These are phyloP conservation scores for Philhelius pedissequus DNA, from an alignment of 2,888 invertebrate species.

Conservation along the genomic window DNA sequence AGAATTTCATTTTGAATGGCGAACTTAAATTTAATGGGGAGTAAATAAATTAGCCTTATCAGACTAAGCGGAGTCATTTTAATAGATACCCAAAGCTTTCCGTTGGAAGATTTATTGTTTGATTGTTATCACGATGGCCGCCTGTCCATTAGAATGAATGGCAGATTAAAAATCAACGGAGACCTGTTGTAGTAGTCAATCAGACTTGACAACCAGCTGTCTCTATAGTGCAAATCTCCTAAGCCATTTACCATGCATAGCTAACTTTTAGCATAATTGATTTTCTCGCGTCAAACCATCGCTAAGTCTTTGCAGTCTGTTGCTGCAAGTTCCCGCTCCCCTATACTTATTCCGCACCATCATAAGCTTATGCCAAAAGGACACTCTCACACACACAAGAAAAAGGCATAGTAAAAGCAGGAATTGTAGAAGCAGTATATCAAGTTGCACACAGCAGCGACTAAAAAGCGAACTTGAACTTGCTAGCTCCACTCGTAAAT, in stretches of 20 bases:
- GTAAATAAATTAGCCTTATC: neutral
- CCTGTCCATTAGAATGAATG: neutral
- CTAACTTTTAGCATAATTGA: constrained; percentile 20
- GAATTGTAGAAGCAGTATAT: constrained; percentile 11
- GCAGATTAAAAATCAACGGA: neutral
- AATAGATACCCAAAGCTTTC: neutral
- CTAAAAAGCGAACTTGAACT: constrained; percentile 59
- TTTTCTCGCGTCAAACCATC: neutral
- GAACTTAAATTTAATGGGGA: no score
- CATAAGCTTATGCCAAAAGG: neutral
- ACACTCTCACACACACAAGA: neutral
- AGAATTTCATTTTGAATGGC: no score
- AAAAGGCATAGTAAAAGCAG: neutral
- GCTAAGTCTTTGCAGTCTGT: constrained; percentile 19
- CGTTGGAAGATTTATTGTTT: neutral
- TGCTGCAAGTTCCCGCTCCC: constrained; percentile 8
- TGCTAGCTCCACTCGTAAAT: constrained; percentile 7
- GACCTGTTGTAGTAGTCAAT: constrained; percentile 4
- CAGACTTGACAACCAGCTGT: neutral
- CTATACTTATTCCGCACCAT: neutral
- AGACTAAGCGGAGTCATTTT: neutral
- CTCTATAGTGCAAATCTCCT: neutral
- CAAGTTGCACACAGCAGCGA: constrained; percentile 19
- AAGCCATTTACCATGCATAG: neutral
- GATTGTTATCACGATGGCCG: neutral